Evolutionary conservation across 92 coral and sea anemone genomes (phyloP), one percentile per base, ranked within the genome.

Genomic region (Micromussa lordhowensis): DNA sequence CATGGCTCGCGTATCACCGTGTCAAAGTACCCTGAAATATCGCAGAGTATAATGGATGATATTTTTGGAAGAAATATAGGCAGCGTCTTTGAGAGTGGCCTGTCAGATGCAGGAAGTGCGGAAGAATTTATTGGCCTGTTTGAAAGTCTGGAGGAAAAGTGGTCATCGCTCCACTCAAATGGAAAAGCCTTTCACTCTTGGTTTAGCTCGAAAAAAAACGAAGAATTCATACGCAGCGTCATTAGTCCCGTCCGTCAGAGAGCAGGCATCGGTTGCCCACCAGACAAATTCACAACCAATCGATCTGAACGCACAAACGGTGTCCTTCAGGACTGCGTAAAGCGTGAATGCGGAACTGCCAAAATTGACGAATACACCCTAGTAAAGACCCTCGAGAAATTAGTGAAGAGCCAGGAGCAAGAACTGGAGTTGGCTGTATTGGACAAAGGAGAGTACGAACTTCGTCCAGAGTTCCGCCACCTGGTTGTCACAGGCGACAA

Each of bases 251-350:
- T 77, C 24, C 91, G 91, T 16, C 85, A 88, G 84, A 77, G 89
- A 83, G 91, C 86, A 24, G 91, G 91, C 69, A 80, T 91, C 5
- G 89, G 86, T 51, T 88, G 89, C 78, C 89, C 94, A 21, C 94
- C 89, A 29, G 81, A 28, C n/a, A 86, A 90, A 71, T 86, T 90
- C 57, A 90, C 93, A 31, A 90, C 90, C 24, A 86, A 86, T 81
- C 86, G 87, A 35, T 86, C 90, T 81, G 90, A 86, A 80, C 81
- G 93, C 35, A 90, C 86, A 68, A 90, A 89, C 85, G 87, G 90
- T 36, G 82, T 90, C 74, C 79, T 90, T 71, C 86, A 90, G 75
- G 92, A 90, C 84, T 89, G 73, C 88, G 53, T 89, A 36, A 90
- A 73, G 90, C 90, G 86, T 34, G 91, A 88, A 53, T 73, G 86